Conservation (phyloP, 2,113 vertebrate genomes). For the Rhinolophus sinicus region DNA sequence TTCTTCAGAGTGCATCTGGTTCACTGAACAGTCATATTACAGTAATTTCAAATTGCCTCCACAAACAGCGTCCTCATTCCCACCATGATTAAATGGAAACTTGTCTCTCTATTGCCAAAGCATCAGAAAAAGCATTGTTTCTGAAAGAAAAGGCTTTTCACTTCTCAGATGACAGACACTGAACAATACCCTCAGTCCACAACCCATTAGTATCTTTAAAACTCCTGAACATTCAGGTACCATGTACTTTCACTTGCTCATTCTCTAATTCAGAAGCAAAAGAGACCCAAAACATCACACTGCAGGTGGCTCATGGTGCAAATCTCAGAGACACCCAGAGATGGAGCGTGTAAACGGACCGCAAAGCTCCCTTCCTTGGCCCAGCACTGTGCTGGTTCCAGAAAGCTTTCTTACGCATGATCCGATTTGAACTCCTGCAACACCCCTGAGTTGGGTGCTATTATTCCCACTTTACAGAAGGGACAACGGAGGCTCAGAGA, state of each 20-base stretch:
- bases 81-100: fast-evolving
- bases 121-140: fast-evolving
- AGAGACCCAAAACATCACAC: background rate
- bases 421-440: fast-evolving
- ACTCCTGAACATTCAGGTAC: fast-evolving
- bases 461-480: background rate
- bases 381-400: fast-evolving
- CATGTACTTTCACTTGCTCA: fast-evolving
- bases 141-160: background rate
- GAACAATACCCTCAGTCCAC: fast-evolving
- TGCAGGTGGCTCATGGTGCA: fast-evolving
- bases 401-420: fast-evolving
- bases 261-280: background rate
- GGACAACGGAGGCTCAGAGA: background rate
- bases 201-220: fast-evolving
- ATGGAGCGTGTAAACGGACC: fast-evolving
- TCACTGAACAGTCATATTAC: background rate
- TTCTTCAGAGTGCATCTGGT: background rate
- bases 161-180: fast-evolving
- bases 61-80: background rate
- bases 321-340: background rate
- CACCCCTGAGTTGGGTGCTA: fast-evolving
- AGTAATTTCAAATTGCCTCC: background rate
- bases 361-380: fast-evolving
- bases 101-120: fast-evolving